These are phyloP conservation scores for Melangyna quadrimaculata DNA, from an alignment of 2,888 invertebrate species.

Conservation along the genomic window DNA sequence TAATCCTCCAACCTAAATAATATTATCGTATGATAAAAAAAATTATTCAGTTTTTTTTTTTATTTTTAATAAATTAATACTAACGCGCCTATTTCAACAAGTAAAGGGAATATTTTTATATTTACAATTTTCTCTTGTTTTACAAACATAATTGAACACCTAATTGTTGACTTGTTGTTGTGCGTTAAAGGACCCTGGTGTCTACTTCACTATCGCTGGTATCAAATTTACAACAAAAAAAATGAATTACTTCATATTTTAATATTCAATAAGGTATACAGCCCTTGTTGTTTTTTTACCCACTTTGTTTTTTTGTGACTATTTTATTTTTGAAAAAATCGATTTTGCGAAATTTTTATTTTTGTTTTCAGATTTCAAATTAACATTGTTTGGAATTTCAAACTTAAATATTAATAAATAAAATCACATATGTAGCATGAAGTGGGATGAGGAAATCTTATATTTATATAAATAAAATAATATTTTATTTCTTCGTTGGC, in stretches of 20 bases:
- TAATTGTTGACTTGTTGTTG: too few relatives aligned
- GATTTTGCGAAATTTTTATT: not conserved
- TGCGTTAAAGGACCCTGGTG: too few relatives aligned
- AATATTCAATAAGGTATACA: too few relatives aligned
- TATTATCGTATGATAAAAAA: slow-evolving; percentile 29
- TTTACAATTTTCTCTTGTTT: too few relatives aligned
- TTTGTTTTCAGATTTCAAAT: not conserved
- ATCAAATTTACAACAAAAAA: too few relatives aligned
- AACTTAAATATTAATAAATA: not conserved
- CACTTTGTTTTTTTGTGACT: too few relatives aligned
- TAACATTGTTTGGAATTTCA: not conserved
- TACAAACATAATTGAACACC: too few relatives aligned
- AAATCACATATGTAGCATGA: not conserved
- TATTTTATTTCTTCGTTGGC: not conserved
- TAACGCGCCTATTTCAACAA: slow-evolving; percentile 62
- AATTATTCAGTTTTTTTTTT: slow-evolving; percentile 54
- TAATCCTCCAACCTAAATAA: slow-evolving; percentile 29
- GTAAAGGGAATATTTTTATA: too few relatives aligned
- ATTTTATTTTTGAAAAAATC: too few relatives aligned
- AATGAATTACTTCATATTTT: too few relatives aligned
- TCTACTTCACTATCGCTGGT: too few relatives aligned
- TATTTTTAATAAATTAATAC: slow-evolving; percentile 55
- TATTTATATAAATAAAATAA: not conserved
- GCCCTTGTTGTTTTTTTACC: too few relatives aligned
- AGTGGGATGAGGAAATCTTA: not conserved